Evolutionary conservation across 2,888 invertebrate genomes (phyloP), one percentile per base, ranked within the genome.

Genomic region (Plagiodera versicolora): DNA sequence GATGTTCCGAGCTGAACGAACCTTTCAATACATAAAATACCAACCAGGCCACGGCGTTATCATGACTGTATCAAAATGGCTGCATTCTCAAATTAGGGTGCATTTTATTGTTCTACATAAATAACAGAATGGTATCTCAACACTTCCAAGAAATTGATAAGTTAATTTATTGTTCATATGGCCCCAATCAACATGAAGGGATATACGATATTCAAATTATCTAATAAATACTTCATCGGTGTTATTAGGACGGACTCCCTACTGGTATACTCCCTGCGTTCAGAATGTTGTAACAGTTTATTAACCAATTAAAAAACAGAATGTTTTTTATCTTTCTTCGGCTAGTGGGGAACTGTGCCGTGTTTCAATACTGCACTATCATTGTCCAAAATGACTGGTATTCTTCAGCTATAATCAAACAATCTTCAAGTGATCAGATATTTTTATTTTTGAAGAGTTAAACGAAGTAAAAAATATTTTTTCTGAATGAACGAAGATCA

Each of bases 161-260:
- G 52, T 52, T 47, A 46, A 35, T 3, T 14, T 39, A 14, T 58
- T 52, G 46, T 47, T 47, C 39, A 19, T 16, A 17, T 28, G 46
- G 32, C 45, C 32, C 51, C 51, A 30, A 51, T 57, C 44, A 19
- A 50, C 35, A 57, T 57, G 48, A 39, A 28, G 50, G 59, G 60
- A 65, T 63, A 59, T 62, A 58, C 60, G 62, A 62, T 65, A 65
- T 65, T 65, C 58, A 65, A 65, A 65, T 65, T 60, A 65, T 65
- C 60, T 54, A 49, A 65, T 65, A 65, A 65, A 65, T 65, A 65
- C 52, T 60, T 62, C 65, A 65, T 58, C 65, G 57, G 51, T 52
- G 48, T 55, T 58, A 62, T 65, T 65, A 65, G 56, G 55, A 52
- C 48, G 14, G 60, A 44, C 60, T 32, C 62, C 65, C 62, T 55